Conservation (phyloP, 1,140 invertebrate species). For the Ips typographus region DNA sequence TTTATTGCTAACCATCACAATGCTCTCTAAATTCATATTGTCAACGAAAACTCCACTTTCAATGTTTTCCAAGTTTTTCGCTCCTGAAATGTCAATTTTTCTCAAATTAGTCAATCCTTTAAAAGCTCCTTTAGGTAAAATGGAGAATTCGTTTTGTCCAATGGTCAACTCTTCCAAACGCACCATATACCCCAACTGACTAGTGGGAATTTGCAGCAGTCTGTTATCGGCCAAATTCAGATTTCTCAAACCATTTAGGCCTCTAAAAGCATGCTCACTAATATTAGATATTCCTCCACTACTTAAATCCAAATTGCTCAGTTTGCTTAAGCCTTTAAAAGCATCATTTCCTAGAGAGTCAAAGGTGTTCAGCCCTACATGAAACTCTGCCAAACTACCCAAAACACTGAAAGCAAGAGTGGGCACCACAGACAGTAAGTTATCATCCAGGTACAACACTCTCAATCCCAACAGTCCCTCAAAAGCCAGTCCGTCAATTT, state of each 20-base stretch:
- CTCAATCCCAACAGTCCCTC: conserved; percentile 72
- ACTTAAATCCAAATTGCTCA: conserved; percentile 76
- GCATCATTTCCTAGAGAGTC: conserved; percentile 69
- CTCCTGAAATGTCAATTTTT: conserved; percentile 74
- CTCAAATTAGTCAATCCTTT: conserved; percentile 74
- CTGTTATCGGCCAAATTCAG: conserved; percentile 80
- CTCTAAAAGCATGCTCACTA: conserved; percentile 71
- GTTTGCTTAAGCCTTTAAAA: conserved; percentile 71
- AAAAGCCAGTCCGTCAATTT: conserved; percentile 77
- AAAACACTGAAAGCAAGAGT: conserved; percentile 70
- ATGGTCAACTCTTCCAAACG: conserved; percentile 77
- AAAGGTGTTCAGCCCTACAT: conserved; percentile 81
- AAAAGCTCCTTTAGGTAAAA: conserved; percentile 70
- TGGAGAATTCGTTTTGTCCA: conserved; percentile 78
- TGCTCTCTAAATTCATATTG: conserved; percentile 77
- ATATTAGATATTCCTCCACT: conserved; percentile 78
- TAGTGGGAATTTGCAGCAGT: conserved; percentile 71
- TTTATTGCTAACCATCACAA: conserved; percentile 76
- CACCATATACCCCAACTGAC: conserved; percentile 67
- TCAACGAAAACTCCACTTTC: conserved; percentile 75
- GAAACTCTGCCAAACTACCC: conserved; percentile 76
- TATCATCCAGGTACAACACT: conserved; percentile 82
- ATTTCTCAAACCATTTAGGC: conserved; percentile 69
- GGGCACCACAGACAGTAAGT: conserved; percentile 75
- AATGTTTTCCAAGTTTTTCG: conserved; percentile 67